Percentiles rank a stretch among this genome's conserved stretches.
These are phyloP conservation scores for Mylabris phalerata DNA, from an alignment of 1,140 invertebrate genomes.

Conservation along the genomic window DNA sequence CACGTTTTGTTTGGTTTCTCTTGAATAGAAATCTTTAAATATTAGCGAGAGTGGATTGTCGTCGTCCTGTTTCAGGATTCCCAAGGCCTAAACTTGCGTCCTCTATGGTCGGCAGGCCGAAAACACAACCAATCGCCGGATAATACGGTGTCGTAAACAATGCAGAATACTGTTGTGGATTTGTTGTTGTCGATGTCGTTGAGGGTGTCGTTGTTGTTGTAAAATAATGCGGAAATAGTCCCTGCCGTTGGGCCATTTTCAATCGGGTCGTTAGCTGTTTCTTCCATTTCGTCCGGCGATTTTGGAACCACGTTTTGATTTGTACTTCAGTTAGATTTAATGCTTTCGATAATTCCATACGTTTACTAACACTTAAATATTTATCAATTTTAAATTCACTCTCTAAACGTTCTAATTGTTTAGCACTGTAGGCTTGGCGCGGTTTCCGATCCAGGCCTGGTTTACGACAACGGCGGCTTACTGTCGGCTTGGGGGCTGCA, in stretches of 20 bases:
- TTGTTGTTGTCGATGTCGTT: constrained; percentile 37
- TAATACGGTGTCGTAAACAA: constrained; percentile 47
- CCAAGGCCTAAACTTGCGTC: constrained; percentile 6
- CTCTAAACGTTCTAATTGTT: constrained; percentile 84
- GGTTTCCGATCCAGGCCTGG: constrained; percentile 87
- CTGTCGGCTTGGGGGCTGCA: constrained; percentile 66
- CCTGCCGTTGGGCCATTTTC: constrained; percentile 82
- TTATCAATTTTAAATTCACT: constrained; percentile 92
- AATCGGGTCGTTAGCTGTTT: constrained; percentile 85
- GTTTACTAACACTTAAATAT: constrained; percentile 89
- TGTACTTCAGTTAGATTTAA: constrained; percentile 89
- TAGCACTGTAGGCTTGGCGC: constrained; percentile 89
- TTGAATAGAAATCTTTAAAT: not conserved
- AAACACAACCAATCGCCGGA: constrained; percentile 48
- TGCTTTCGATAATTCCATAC: constrained; percentile 85
- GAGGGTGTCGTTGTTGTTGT: constrained; percentile 30
- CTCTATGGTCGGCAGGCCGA: constrained; percentile 43
- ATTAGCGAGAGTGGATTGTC: not conserved
- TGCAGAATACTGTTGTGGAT: constrained; percentile 53
- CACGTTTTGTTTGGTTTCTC: too few relatives aligned
- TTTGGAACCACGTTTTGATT: constrained; percentile 96
- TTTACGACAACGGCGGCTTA: constrained; percentile 68
- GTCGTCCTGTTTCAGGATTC: not conserved
- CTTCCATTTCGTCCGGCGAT: constrained; percentile 92
- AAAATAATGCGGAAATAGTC: constrained; percentile 65